Conservation (phyloP, 2,113 vertebrate species). For the Platysternon megacephalum region DNA sequence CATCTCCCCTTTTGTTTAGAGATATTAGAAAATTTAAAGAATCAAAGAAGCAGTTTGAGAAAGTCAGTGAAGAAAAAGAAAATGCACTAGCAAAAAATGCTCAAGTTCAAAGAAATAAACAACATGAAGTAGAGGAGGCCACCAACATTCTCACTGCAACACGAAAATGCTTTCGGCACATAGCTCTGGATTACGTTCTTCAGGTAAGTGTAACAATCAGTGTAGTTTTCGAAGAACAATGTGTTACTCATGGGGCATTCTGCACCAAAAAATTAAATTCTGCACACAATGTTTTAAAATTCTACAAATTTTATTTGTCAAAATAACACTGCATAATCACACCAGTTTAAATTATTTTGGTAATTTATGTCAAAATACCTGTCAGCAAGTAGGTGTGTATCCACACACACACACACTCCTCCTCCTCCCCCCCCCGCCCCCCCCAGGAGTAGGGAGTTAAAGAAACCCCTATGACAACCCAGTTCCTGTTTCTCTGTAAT, state of each 20-base stretch:
- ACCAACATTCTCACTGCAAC: slow-evolving; percentile 94
- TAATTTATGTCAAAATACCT: too few species aligned
- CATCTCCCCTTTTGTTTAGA: slow-evolving; percentile 68
- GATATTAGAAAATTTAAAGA: slow-evolving; percentile 98
- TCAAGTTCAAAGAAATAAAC: slow-evolving; percentile 95
- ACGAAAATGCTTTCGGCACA: slow-evolving; percentile 95
- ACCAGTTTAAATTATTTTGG: too few species aligned
- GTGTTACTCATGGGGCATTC: neutral
- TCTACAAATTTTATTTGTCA: too few species aligned
- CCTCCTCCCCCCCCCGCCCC: too few species aligned
- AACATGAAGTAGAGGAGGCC: slow-evolving; percentile 96
- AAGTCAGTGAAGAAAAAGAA: slow-evolving; percentile 98
- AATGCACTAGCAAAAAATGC: slow-evolving; percentile 94
- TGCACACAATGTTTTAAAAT: too few species aligned
- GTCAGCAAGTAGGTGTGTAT: too few species aligned
- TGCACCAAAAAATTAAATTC: too few species aligned
- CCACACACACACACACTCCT: too few species aligned
- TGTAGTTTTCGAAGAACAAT: neutral
- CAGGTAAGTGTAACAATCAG: slow-evolving; percentile 80
- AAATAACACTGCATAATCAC: too few species aligned
- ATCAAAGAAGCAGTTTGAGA: slow-evolving; percentile 98
- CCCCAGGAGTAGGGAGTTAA: too few species aligned
- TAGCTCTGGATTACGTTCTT: slow-evolving; percentile 96
- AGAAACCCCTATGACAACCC: too few species aligned
- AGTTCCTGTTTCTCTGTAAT: neutral